Percentiles rank a stretch among this genome's conserved stretches.
phyloP scores from a whole-genome alignment of 2,888 invertebrate genomes.

The Hecatera dysodea region DNA sequence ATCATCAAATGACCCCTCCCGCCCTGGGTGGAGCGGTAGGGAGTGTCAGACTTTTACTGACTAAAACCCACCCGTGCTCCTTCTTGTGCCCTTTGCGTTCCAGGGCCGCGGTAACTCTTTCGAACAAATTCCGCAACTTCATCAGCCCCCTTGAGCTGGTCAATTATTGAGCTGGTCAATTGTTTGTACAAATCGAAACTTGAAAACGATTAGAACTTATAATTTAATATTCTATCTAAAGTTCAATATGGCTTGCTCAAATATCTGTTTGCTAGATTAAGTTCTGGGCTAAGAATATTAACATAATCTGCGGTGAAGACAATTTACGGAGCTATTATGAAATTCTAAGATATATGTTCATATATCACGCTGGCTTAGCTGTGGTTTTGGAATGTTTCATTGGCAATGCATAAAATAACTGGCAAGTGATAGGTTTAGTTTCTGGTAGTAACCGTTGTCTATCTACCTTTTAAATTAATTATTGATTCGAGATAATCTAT shows the following conservation, averaged over 20 bases:
- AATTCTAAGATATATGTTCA: slow-evolving; percentile 25
- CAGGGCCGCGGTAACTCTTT: too few relatives aligned
- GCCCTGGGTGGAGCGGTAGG: too few relatives aligned
- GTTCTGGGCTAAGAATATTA: slow-evolving; percentile 25
- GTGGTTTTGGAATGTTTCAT: slow-evolving; percentile 10
- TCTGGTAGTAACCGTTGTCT: too few relatives aligned
- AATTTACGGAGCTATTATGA: not conserved
- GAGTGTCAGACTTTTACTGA: too few relatives aligned
- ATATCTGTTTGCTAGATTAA: slow-evolving; percentile 9
- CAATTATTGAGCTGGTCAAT: slow-evolving; percentile 26
- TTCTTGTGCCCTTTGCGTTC: too few relatives aligned
- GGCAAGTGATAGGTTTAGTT: not conserved
- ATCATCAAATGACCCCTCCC: too few relatives aligned
- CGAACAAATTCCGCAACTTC: too few relatives aligned
- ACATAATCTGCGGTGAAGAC: slow-evolving; percentile 6
- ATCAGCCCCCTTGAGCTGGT: not conserved
- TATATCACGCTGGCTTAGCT: not conserved
- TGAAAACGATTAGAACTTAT: slow-evolving; percentile 15
- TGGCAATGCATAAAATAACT: not conserved
- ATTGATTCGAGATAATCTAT: too few relatives aligned
- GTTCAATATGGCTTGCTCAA: not conserved
- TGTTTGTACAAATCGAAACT: slow-evolving; percentile 11
- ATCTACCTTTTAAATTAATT: too few relatives aligned
- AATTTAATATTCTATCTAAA: not conserved
- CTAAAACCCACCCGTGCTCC: too few relatives aligned